Evolutionary conservation across 2,113 vertebrate genomes (phyloP).

Genomic region (Cacatua alba): DNA sequence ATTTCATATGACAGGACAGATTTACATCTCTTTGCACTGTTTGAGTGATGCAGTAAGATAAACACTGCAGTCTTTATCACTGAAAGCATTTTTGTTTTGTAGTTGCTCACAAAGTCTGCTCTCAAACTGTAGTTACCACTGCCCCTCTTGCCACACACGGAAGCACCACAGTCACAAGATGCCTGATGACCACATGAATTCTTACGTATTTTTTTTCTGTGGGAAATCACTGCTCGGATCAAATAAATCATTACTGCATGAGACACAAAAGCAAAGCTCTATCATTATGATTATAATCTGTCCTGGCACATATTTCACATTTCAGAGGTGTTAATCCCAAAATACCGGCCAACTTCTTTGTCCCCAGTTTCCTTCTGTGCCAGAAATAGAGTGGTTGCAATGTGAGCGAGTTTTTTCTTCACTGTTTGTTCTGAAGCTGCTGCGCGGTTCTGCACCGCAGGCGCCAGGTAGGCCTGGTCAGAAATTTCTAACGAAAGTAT

Average conservation of each 20-base stretch:
- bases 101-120: background rate
- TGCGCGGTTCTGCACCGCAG: background rate
- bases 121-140: background rate
- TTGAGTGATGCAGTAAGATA: background rate
- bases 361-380: background rate
- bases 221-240: background rate
- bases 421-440: background rate
- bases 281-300: background rate
- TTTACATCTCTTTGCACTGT: background rate
- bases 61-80: background rate
- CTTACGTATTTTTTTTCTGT: background rate
- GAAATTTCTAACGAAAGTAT: background rate
- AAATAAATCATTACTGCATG: background rate
- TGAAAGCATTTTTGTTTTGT: background rate
- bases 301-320: background rate
- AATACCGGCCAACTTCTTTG: background rate
- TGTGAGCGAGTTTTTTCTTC: background rate
- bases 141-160: background rate
- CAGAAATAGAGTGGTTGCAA: background rate
- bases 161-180: background rate
- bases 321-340: constrained; percentile 14
- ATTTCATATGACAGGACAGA: background rate
- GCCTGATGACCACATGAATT: background rate
- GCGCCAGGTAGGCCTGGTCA: background rate
- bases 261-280: background rate